Evolutionary conservation across 2,113 vertebrate species (phyloP), one percentile per base, ranked within the genome.

Genomic region (Cyprinodon tularosa): DNA sequence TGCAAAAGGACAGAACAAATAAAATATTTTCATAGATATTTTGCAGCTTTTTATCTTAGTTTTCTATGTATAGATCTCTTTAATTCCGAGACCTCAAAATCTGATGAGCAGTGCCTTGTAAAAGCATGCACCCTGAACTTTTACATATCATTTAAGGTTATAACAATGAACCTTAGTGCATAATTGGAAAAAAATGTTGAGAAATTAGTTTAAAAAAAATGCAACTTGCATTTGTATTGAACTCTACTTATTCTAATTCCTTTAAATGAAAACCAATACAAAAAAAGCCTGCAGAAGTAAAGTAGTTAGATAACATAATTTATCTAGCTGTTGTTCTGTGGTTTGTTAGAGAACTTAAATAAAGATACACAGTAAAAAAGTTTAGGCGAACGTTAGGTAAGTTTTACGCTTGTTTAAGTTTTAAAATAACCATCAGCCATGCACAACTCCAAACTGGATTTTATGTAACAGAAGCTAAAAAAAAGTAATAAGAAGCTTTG

Each of bases 1-100:
- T 70, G 66, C 81, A 82, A 60, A 82, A 66, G 66, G 83, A 82
- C 53, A 77, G n/a, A 81, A 72, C 48, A 14, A 80, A 76, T 50
- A 0, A 80, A 80, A 62, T 29, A 53, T 57, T 15, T 45, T 85
- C 47, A 65, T 9, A 62, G 22, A 72, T 5, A 57, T 37, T 59
- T 57, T n/a, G 13, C 47, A 5, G 9, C n/a, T 60, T 66, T 42
- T 22, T 60, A 63, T 1, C 38, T 20, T 22, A 44, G 15, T 8
- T 29, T 60, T 73, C 68, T 2, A 77, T 76, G 77, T 22, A 60
- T 22, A 77, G 39, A 74, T 66, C 62, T 14, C 7, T 11, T 29
- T n/a, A 79, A 63, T 74, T 83, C 22, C 47, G 73, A 62, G 74
- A 74, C 77, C 40, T 38, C 50, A 13, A 53, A 47, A 15, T 70